Base-by-base conservation (phyloP, 2,113 vertebrate genomes). In the Vulpes ferrilata region DNA sequence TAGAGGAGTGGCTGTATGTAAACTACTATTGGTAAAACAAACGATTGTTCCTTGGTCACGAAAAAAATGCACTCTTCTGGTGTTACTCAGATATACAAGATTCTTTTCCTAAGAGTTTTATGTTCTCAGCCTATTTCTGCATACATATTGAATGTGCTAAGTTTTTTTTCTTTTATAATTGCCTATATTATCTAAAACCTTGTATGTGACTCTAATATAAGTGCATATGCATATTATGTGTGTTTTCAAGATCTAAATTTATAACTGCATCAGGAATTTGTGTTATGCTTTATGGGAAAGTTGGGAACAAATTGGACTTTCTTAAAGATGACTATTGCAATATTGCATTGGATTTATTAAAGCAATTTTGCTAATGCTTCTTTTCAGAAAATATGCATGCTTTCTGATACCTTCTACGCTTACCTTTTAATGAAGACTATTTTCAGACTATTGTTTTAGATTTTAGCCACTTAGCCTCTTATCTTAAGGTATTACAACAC, bases 381-480 rank as follows among this genome's bases (percentile, higher is more conserved):
- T 67, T 93, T 95, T 73, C 59, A 64, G 78, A 95, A 96, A 92
- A 92, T 9, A 57, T 7, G 64, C 17, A 64, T 92, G 59, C 15
- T 85, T 79, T 93, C 93, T 95, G 79, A 67, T 73, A 86, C 6
- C 19, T 64, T 78, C 25, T 17, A 27, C 38, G 11, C 30, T 93
- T 88, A 38, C 38, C 15, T 95, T 89, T 93, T 69, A 82, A 74
- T 51, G 22, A 95, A 97, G 73, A 84, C 51, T 64, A 35, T 93
- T 93, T 96, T 93, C 78, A 93, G 23, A 87, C 60, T 20, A 80
- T 86, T 93, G 5, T 90, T 96, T 92, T 65, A 78, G 2, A 88
- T 94, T 97, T 96, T 92, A 93, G 65, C 48, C 23, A 90, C 22
- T 62, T 89, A 67, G 32, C 2, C 8, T 85, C 4, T 48, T 90